A percentile compares a stretch with the other conserved stretches of the same genome.
These are phyloP conservation scores for Olivierus martensii DNA, from an alignment of 1,140 invertebrate genomes.

Conservation along the genomic window DNA sequence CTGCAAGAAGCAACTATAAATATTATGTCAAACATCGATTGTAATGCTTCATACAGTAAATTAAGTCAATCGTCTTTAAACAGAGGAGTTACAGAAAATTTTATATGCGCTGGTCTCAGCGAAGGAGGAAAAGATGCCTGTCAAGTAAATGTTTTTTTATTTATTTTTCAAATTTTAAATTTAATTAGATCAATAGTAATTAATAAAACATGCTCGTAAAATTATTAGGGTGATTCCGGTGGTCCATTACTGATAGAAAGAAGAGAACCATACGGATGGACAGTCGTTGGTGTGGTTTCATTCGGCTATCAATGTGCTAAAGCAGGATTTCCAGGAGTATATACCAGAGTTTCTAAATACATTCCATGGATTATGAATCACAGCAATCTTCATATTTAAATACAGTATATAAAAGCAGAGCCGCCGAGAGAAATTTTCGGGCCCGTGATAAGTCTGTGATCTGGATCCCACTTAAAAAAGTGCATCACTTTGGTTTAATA, in stretches of 20 bases:
- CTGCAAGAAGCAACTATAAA: too few relatives aligned
- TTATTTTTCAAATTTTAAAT: too few relatives aligned
- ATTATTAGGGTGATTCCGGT: conserved; percentile 43
- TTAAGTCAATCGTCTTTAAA: background rate
- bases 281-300: conserved; percentile 65
- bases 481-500: too few relatives aligned
- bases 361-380: conserved; percentile 27
- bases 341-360: conserved; percentile 24
- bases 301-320: conserved; percentile 64
- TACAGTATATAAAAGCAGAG: too few relatives aligned
- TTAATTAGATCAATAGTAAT: too few relatives aligned
- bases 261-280: conserved; percentile 49
- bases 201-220: too few relatives aligned
- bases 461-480: too few relatives aligned
- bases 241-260: conserved; percentile 60
- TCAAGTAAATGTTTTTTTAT: conserved; percentile 26
- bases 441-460: too few relatives aligned
- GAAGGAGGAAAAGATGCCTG: conserved; percentile 30
- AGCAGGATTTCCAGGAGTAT: conserved; percentile 25
- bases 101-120: conserved; percentile 27
- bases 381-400: background rate
- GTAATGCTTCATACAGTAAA: too few relatives aligned
- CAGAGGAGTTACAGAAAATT: conserved; percentile 7
- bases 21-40: too few relatives aligned
- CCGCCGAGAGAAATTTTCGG: too few relatives aligned